A percentile compares a stretch with the other conserved stretches of the same genome.
Conservation (phyloP, 2,888 invertebrate genomes). For the Platycheirus rosarum region DNA sequence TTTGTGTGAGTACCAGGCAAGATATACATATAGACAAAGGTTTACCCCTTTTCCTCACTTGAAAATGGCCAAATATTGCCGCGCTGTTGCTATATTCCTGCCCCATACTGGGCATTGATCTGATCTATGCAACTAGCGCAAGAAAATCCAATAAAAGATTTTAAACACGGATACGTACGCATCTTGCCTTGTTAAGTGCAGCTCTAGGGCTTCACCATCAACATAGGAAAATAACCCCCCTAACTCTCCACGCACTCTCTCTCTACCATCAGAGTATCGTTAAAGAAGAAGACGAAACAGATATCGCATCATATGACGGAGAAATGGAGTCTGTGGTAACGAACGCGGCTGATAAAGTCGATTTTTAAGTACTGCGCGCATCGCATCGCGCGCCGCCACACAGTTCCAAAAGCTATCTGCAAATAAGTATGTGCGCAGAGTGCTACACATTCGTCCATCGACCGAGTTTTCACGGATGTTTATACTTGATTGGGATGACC, state of each 20-base stretch:
- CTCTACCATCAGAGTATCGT: constrained; percentile 16
- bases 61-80: constrained; percentile 42
- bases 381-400: constrained; percentile 30
- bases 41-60: background rate
- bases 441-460: constrained; percentile 60
- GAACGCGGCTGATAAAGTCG: constrained; percentile 64
- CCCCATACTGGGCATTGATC: constrained; percentile 39
- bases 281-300: constrained; percentile 60
- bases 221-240: constrained; percentile 27
- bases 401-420: constrained; percentile 58
- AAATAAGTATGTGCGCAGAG: constrained; percentile 59
- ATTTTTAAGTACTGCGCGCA: constrained; percentile 65
- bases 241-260: background rate
- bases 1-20: constrained; percentile 69
- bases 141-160: constrained; percentile 74
- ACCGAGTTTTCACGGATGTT: constrained; percentile 65
- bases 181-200: constrained; percentile 71
- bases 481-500: constrained; percentile 18
- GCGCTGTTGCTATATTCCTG: constrained; percentile 4
- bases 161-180: constrained; percentile 73
- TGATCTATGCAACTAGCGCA: constrained; percentile 59
- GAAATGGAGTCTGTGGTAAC: constrained; percentile 60
- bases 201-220: constrained; percentile 71
- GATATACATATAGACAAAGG: constrained; percentile 49
- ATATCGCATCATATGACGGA: constrained; percentile 45